Conservation (phyloP, 1,140 invertebrate species). For the Coptotermes formosanus region DNA sequence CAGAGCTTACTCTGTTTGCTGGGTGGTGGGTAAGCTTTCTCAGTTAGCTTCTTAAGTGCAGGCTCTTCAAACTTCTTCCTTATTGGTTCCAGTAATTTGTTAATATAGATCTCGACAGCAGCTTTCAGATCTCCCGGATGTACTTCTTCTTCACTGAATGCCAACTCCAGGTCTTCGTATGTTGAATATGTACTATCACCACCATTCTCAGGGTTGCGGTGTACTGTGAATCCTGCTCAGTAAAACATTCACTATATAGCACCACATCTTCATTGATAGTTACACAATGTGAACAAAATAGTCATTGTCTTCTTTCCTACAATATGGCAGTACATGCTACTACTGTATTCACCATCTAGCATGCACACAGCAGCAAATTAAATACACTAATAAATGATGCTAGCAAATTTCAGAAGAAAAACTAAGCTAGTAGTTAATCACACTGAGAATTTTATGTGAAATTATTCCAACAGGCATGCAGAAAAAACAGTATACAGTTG, state of each 20-base stretch:
- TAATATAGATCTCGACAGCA: constrained; percentile 80
- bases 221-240: constrained; percentile 45
- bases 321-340: too few species aligned
- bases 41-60: constrained; percentile 66
- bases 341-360: too few species aligned
- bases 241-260: constrained; percentile 35
- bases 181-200: constrained; percentile 71
- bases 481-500: not conserved
- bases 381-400: too few species aligned
- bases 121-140: constrained; percentile 93
- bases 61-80: constrained; percentile 80
- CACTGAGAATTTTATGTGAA: not conserved
- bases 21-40: constrained; percentile 78
- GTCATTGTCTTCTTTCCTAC: too few species aligned
- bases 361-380: too few species aligned
- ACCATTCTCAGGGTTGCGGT: constrained; percentile 55
- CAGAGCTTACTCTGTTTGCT: constrained; percentile 55
- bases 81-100: constrained; percentile 86
- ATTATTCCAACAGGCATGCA: not conserved
- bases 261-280: not conserved
- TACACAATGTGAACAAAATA: too few species aligned
- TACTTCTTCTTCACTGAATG: constrained; percentile 76
- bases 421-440: too few species aligned
- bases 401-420: too few species aligned
- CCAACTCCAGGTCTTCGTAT: constrained; percentile 75